Conservation (phyloP, 2,888 invertebrate species). For the Scelioninae gen. 1 region DNA sequence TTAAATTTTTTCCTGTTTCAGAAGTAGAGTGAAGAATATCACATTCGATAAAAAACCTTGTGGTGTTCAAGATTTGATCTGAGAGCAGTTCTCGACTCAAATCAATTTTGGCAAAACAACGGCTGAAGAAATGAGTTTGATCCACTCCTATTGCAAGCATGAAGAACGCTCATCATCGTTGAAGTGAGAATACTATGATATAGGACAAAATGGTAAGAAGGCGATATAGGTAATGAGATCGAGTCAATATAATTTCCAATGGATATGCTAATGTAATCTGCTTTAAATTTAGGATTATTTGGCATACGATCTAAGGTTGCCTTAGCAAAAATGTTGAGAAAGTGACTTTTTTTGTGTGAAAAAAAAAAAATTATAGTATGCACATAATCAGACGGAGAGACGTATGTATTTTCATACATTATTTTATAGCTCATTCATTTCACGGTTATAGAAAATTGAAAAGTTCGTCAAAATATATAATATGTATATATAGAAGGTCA, state of each 20-base stretch:
- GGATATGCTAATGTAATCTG: slow-evolving; percentile 45
- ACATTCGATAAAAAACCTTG: slow-evolving; percentile 67
- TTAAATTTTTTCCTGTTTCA: slow-evolving; percentile 44
- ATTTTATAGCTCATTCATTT: slow-evolving; percentile 22
- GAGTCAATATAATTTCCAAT: slow-evolving; percentile 27
- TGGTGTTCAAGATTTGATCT: slow-evolving; percentile 60
- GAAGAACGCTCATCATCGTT: slow-evolving; percentile 32
- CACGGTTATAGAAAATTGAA: slow-evolving; percentile 67
- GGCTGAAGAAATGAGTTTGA: slow-evolving; percentile 34
- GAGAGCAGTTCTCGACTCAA: slow-evolving; percentile 56
- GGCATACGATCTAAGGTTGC: slow-evolving; percentile 48
- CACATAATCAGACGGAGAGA: slow-evolving; percentile 41
- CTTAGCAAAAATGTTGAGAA: slow-evolving; percentile 63
- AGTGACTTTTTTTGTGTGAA: slow-evolving; percentile 32
- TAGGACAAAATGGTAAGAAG: slow-evolving; percentile 41
- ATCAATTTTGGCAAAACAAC: slow-evolving; percentile 65
- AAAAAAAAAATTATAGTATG: slow-evolving; percentile 38
- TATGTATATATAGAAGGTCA: slow-evolving; percentile 53
- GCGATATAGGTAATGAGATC: slow-evolving; percentile 41
- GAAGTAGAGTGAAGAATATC: slow-evolving; percentile 62
- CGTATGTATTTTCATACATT: slow-evolving; percentile 10
- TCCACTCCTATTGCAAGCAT: slow-evolving; percentile 44
- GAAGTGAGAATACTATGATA: slow-evolving; percentile 44
- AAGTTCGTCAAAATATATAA: slow-evolving; percentile 62
- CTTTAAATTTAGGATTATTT: slow-evolving; percentile 25